phyloP scores from a whole-genome alignment of 2,797 vertebrate species.

The Cossypha dichroa region DNA sequence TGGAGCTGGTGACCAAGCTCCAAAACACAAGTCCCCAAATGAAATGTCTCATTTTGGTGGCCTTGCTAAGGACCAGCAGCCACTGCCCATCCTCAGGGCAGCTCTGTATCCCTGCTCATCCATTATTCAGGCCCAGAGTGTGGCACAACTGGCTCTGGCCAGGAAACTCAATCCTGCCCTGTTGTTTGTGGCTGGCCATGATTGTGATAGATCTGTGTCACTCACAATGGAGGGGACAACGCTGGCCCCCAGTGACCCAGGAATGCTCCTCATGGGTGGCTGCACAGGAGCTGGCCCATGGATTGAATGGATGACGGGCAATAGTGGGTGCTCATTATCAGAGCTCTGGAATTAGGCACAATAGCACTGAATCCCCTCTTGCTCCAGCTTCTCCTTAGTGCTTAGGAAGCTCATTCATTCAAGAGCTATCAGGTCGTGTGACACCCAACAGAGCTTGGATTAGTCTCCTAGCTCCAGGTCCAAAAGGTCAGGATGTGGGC shows the following conservation, averaged over 20 bases:
- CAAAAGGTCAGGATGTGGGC: not conserved
- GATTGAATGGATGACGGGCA: not conserved
- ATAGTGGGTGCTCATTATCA: not conserved
- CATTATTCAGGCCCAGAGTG: slow-evolving; percentile 30
- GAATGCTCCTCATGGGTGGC: not conserved
- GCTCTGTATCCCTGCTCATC: not conserved
- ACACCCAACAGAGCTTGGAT: not conserved
- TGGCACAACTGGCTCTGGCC: not conserved
- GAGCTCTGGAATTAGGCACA: not conserved
- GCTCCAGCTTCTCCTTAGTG: not conserved
- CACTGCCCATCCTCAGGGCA: not conserved
- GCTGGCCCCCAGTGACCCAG: not conserved
- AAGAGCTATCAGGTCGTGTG: not conserved
- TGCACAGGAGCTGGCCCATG: not conserved
- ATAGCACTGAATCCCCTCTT: not conserved
- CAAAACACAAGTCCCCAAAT: not conserved
- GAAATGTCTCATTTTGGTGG: not conserved
- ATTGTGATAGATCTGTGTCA: not conserved
- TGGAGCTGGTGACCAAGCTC: not conserved
- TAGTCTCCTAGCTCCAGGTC: not conserved
- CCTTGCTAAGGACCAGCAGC: not conserved
- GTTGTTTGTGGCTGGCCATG: slow-evolving; percentile 1
- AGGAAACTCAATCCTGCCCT: not conserved
- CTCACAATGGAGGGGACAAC: not conserved
- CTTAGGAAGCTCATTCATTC: not conserved